Conservation (phyloP, 2,888 invertebrate species). For the Agrotis exclamationis region DNA sequence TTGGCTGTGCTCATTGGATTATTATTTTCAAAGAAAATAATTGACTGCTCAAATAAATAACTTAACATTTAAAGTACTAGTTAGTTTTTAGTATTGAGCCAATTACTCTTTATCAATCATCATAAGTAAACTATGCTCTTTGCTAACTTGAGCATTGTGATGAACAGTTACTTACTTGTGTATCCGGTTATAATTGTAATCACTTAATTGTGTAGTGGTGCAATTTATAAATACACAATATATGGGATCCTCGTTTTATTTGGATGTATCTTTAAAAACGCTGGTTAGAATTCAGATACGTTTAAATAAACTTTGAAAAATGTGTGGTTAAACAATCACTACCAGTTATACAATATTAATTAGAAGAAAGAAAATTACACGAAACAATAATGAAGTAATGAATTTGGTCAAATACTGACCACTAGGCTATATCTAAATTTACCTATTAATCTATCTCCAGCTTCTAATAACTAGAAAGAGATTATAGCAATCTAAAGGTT, state of each 20-base stretch:
- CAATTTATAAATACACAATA: not conserved
- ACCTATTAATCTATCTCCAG: too few species aligned
- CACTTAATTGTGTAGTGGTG: not conserved
- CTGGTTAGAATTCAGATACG: too few species aligned
- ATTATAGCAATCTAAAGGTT: too few species aligned
- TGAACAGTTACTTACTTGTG: not conserved
- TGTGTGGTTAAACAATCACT: too few species aligned
- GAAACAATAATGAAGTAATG: too few species aligned
- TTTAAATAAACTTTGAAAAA: too few species aligned
- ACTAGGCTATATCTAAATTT: too few species aligned
- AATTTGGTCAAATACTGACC: too few species aligned
- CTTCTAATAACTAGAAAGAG: too few species aligned
- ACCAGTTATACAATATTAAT: too few species aligned
- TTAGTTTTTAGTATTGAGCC: slow-evolving; percentile 26
- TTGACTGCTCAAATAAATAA: slow-evolving; percentile 28
- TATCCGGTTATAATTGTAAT: not conserved
- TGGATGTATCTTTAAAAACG: too few species aligned
- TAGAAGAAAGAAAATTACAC: too few species aligned
- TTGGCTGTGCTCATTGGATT: slow-evolving; percentile 16
- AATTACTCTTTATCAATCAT: slow-evolving; percentile 36
- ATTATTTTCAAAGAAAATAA: slow-evolving; percentile 37
- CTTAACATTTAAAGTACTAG: slow-evolving; percentile 29
- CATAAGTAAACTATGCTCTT: not conserved
- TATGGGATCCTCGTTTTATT: not conserved
- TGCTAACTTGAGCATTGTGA: slow-evolving; percentile 1